Percentiles rank a stretch among this genome's conserved stretches.
Conservation (phyloP, 2,888 invertebrate species). For the Notodonta ziczac region DNA sequence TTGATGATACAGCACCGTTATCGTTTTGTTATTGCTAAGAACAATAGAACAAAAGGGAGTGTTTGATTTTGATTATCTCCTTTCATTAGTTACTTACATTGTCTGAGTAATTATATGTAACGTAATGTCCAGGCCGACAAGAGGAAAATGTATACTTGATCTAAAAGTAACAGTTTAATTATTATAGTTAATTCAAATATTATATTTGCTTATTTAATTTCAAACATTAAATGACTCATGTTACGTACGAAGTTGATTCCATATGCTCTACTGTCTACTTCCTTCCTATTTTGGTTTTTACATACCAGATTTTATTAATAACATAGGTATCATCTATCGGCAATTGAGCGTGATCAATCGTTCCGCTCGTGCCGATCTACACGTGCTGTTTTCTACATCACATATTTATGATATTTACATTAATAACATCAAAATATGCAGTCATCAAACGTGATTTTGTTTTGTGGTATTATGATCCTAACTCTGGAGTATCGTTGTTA, state of each 20-base stretch:
- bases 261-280: too few relatives aligned
- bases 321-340: not conserved
- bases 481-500: too few relatives aligned
- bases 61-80: conserved; percentile 26
- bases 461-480: too few relatives aligned
- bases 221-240: too few relatives aligned
- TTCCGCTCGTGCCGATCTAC: not conserved
- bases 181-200: too few relatives aligned
- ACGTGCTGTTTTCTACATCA: not conserved
- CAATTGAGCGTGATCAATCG: not conserved
- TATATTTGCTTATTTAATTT: too few relatives aligned
- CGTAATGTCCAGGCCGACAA: conserved; percentile 9
- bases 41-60: conserved; percentile 52
- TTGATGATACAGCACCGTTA: conserved; percentile 16
- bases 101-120: conserved; percentile 17
- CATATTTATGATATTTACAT: too few relatives aligned
- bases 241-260: too few relatives aligned
- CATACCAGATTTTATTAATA: not conserved
- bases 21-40: conserved; percentile 24
- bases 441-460: too few relatives aligned
- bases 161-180: too few relatives aligned
- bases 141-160: not conserved
- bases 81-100: conserved; percentile 19
- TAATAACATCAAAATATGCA: too few relatives aligned
- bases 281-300: not conserved